These are phyloP conservation scores for Chydorus sphaericus DNA, from an alignment of 2,888 invertebrate genomes.

Conservation along the genomic window DNA sequence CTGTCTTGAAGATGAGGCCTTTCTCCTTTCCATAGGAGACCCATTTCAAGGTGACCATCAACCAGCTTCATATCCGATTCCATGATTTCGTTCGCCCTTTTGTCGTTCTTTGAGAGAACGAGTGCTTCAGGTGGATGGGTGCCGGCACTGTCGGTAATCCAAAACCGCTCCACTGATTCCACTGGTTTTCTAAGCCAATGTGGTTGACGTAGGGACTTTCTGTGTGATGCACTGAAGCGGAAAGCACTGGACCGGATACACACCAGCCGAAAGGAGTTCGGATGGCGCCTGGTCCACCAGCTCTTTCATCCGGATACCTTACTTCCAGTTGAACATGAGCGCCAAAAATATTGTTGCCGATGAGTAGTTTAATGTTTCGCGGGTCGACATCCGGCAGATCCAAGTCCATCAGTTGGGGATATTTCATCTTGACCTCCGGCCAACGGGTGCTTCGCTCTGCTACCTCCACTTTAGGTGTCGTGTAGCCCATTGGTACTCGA, in stretches of 20 bases:
- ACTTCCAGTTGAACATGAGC: neutral
- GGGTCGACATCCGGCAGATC: neutral
- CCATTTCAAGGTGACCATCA: neutral
- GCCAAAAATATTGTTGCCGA: neutral
- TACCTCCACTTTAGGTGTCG: neutral
- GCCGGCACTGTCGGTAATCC: neutral
- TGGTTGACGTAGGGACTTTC: neutral
- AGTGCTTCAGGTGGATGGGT: neutral
- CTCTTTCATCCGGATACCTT: neutral
- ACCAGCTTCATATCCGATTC: neutral
- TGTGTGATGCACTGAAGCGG: neutral
- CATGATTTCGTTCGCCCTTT: neutral
- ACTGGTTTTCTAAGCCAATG: neutral
- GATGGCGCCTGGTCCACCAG: neutral
- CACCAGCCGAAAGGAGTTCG: constrained; percentile 2
- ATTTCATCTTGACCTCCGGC: neutral
- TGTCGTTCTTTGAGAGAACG: neutral
- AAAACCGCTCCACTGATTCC: neutral
- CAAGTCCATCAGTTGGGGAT: neutral
- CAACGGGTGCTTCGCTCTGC: neutral
- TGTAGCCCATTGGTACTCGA: no score
- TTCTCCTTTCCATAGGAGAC: neutral
- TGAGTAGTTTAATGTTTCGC: neutral
- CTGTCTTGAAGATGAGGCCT: neutral
- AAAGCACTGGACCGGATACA: neutral